Conservation (phyloP, 1,140 invertebrate genomes). For the Drosophila subobscura region DNA sequence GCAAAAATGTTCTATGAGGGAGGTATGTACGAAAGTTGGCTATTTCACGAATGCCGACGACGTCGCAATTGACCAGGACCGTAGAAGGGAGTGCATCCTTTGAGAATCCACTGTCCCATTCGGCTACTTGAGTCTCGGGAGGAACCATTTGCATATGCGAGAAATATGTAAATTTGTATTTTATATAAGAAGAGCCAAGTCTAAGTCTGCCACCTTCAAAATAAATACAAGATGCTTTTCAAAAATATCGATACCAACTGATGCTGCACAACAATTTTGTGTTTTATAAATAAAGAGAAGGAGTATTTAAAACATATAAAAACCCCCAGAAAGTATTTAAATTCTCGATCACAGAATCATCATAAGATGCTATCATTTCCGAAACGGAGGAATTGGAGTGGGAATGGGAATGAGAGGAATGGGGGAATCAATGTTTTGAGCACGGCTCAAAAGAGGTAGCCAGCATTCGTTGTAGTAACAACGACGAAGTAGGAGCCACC, state of each 20-base stretch:
- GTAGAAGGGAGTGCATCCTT: conserved; percentile 40
- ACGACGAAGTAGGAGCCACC: conserved; percentile 55
- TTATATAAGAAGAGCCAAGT: conserved; percentile 31
- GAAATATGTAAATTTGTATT: conserved; percentile 22
- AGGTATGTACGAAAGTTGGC: conserved; percentile 71
- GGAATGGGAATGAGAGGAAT: too few species aligned
- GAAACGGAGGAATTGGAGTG: too few species aligned
- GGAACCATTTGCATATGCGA: conserved; percentile 65
- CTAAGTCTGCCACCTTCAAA: conserved; percentile 28
- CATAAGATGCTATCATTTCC: too few species aligned
- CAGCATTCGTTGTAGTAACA: conserved; percentile 39
- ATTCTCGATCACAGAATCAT: too few species aligned
- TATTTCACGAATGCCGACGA: conserved; percentile 76
- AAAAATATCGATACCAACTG: too few species aligned
- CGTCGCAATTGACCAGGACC: conserved; percentile 71
- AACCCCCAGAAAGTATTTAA: too few species aligned
- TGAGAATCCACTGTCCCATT: conserved; percentile 32
- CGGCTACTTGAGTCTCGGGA: conserved; percentile 57
- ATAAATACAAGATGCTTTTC: conserved; percentile 24
- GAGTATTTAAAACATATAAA: too few species aligned
- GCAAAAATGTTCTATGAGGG: conserved; percentile 62
- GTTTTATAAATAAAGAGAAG: too few species aligned
- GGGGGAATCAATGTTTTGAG: conserved; percentile 38
- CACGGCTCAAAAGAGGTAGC: conserved; percentile 33
- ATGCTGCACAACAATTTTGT: too few species aligned